Conservation (phyloP, 2,888 invertebrate genomes). For the Xanthia icteritia region DNA sequence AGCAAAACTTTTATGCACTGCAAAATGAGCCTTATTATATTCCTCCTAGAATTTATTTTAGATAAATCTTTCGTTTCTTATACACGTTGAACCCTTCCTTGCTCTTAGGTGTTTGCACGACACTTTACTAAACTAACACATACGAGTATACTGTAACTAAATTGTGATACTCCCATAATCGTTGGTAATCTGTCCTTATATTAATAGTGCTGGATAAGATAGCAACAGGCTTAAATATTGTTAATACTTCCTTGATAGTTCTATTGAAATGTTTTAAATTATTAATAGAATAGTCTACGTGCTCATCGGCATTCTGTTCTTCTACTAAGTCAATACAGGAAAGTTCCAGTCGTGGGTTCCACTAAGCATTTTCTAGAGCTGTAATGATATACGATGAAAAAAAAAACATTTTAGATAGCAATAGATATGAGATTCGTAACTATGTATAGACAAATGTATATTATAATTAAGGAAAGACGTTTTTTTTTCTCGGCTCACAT, state of each 20-base stretch:
- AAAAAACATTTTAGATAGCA: slow-evolving; percentile 72
- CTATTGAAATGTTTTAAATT: slow-evolving; percentile 60
- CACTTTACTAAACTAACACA: slow-evolving; percentile 17
- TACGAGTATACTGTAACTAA: slow-evolving; percentile 44
- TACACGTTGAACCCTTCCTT: background rate
- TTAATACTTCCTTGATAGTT: slow-evolving; percentile 57
- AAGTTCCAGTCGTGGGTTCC: slow-evolving; percentile 72
- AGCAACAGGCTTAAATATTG: slow-evolving; percentile 55
- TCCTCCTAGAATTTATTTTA: slow-evolving; percentile 26
- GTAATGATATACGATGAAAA: slow-evolving; percentile 71
- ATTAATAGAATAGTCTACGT: slow-evolving; percentile 57
- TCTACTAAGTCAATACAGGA: slow-evolving; percentile 63
- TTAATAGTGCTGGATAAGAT: slow-evolving; percentile 30
- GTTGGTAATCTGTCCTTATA: slow-evolving; percentile 51
- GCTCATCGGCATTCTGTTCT: slow-evolving; percentile 48
- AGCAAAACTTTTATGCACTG: background rate
- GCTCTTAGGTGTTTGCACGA: slow-evolving; percentile 34
- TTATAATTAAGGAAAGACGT: slow-evolving; percentile 70
- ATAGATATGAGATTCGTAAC: slow-evolving; percentile 75
- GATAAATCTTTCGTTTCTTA: slow-evolving; percentile 18
- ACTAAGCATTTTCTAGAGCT: slow-evolving; percentile 74
- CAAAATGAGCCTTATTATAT: slow-evolving; percentile 30
- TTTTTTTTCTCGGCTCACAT: slow-evolving; percentile 78
- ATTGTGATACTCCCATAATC: slow-evolving; percentile 63
- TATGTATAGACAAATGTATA: slow-evolving; percentile 82